Base-by-base conservation (phyloP, 2,113 vertebrate species). In the Grammomys dolichurus region DNA sequence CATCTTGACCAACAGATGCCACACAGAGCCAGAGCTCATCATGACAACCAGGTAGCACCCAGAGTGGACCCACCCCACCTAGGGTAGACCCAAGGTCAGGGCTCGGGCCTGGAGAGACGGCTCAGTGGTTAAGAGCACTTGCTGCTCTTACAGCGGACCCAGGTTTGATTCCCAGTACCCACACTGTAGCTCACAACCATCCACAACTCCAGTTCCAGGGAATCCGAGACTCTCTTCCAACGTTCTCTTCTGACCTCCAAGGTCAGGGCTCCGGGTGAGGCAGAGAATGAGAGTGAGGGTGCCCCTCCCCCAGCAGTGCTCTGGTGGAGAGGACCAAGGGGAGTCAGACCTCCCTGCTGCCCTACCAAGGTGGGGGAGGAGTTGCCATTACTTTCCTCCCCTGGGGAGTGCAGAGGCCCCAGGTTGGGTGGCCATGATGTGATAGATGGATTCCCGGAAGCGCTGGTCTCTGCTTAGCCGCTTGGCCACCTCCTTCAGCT, bases 401-500 rank as follows among this genome's bases (percentile, higher is more conserved):
- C 98, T 63, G 4, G 97, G 96, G 22, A 95, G 95, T 0, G 2
- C 98, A 0, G 97, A 96, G 6, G 97, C 96, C 58, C 98, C 98
- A 46, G 99, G 99, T 65, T 98, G 98, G 0, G 98, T 98, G 48
- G 93, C 97, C 96, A 99, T 99, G 97, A 99, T 99, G 95, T 99
- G 98, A 97, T 99, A 99, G 91, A 99, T 98, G 26, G 98, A 99
- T 95, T 99, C 98, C 70, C 99, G 99, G 98, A 99, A 99, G 97
- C 97, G 98, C 97, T 99, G 99, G 98, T 99, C 99, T 7, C 98
- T 97, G 94, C 99, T 99, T 92, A 99, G 98, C 43, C 98, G 98
- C 65, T 98, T 99, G n/a, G 99, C 99, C 43, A 99, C 98, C 86
- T 99, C 99, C 97, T 99, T 99, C 96, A 99, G 98, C 77, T 99